phyloP scores from a whole-genome alignment of 2,888 invertebrate genomes.

The Sphaerophoria rueppellii region DNA sequence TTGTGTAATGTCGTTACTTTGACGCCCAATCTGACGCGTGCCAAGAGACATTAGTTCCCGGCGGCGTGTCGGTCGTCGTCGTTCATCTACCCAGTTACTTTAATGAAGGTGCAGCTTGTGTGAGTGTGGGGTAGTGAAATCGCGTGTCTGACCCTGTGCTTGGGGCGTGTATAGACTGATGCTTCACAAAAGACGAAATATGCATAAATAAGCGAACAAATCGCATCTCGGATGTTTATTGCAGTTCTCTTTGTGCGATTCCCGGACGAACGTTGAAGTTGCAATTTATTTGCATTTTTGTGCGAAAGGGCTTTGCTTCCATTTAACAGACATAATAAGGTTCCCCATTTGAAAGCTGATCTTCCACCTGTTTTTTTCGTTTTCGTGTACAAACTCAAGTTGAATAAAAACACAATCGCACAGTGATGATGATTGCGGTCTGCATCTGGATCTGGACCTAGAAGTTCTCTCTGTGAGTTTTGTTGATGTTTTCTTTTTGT shows the following conservation, averaged over 20 bases:
- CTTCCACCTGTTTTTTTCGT: constrained; percentile 59
- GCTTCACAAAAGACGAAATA: not conserved
- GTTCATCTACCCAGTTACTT: constrained; percentile 13
- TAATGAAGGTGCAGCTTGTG: constrained; percentile 46
- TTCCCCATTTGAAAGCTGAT: constrained; percentile 40
- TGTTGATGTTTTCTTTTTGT: constrained; percentile 11
- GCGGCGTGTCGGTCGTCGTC: constrained; percentile 15
- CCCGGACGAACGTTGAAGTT: constrained; percentile 7
- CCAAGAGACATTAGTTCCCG: constrained; percentile 46
- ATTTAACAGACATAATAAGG: constrained; percentile 16
- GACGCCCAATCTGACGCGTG: constrained; percentile 61
- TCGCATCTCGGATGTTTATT: constrained; percentile 7
- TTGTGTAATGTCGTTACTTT: constrained; percentile 38
- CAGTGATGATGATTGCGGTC: constrained; percentile 52
- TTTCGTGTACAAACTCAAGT: constrained; percentile 39
- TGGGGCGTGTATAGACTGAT: not conserved
- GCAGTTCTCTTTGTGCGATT: constrained; percentile 36
- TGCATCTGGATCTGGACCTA: constrained; percentile 41
- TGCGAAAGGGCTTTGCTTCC: constrained; percentile 35
- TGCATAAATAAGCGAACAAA: not conserved
- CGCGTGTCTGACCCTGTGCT: constrained; percentile 53
- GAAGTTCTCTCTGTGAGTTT: not conserved
- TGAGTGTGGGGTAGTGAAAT: constrained; percentile 43
- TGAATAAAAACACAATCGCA: constrained; percentile 35
- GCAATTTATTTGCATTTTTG: constrained; percentile 66